Percentiles rank a stretch among this genome's conserved stretches.
Evolutionary conservation across 2,888 invertebrate genomes (phyloP).

Genomic region (Ctenicera cuprea): DNA sequence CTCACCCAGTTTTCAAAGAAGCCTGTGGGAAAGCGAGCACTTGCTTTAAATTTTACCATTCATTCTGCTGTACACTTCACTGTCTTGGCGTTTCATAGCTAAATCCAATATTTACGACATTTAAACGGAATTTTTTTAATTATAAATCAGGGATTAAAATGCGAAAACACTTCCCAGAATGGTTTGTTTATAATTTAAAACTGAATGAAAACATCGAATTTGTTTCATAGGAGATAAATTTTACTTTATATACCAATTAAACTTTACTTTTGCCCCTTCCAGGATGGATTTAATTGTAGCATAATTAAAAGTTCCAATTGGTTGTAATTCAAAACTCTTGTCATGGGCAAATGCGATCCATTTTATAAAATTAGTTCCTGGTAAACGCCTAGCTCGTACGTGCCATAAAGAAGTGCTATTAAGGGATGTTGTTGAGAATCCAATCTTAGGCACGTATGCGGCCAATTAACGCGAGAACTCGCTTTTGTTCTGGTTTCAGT

Average conservation of each 20-base stretch:
- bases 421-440: conserved; percentile 35
- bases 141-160: too few relatives aligned
- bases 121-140: too few relatives aligned
- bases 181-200: too few relatives aligned
- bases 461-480: conserved; percentile 35
- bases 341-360: conserved; percentile 28
- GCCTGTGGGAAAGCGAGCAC: conserved; percentile 25
- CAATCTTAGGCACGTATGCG: conserved; percentile 39
- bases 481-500: conserved; percentile 19
- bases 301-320: conserved; percentile 1
- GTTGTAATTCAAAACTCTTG: conserved; percentile 5
- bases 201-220: too few relatives aligned
- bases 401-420: conserved; percentile 37
- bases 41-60: conserved; percentile 13
- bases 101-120: not conserved
- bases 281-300: not conserved
- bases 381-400: conserved; percentile 41
- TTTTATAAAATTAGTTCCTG: conserved; percentile 40
- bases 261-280: not conserved
- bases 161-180: too few relatives aligned
- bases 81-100: not conserved
- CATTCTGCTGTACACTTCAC: not conserved
- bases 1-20: conserved; percentile 28
- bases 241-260: too few relatives aligned
- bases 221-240: too few relatives aligned